phyloP scores from a whole-genome alignment of 2,888 invertebrate species.

The Lasioglossum figueresi region DNA sequence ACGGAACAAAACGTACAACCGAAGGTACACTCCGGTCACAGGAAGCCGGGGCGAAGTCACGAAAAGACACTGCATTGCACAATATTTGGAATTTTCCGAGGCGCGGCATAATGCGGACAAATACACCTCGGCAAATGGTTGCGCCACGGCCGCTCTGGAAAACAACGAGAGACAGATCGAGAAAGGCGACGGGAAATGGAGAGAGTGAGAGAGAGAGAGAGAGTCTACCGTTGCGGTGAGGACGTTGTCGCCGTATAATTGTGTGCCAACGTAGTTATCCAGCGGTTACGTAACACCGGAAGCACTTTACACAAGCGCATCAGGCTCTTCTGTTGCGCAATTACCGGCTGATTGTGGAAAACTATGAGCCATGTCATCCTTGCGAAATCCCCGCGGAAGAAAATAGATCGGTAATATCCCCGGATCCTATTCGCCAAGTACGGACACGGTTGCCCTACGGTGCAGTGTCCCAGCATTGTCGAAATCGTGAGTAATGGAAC shows the following conservation, averaged over 20 bases:
- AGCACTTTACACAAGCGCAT: constrained; percentile 20
- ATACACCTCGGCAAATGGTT: constrained; percentile 30
- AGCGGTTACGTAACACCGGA: constrained; percentile 44
- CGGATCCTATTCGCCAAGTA: not conserved
- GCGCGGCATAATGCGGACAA: constrained; percentile 21
- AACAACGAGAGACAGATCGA: constrained; percentile 30
- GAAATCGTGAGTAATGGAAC: not conserved
- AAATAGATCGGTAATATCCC: not conserved
- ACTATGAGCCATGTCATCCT: not conserved
- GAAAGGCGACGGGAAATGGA: not conserved
- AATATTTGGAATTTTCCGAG: constrained; percentile 45
- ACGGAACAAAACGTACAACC: constrained; percentile 6
- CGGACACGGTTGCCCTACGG: not conserved
- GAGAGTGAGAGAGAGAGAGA: constrained; percentile 14
- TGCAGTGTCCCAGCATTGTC: not conserved
- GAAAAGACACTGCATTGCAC: constrained; percentile 18
- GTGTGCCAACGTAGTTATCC: constrained; percentile 45
- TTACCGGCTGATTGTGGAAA: constrained; percentile 13
- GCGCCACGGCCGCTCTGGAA: constrained; percentile 21
- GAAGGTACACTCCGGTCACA: not conserved
- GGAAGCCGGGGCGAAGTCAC: not conserved
- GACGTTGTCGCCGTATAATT: constrained; percentile 48
- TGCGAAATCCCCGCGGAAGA: not conserved
- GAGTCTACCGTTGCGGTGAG: constrained; percentile 31
- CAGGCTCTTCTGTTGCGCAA: constrained; percentile 30